These are phyloP conservation scores for Hydrotaea diabolus DNA, from an alignment of 2,888 invertebrate species.

Conservation along the genomic window DNA sequence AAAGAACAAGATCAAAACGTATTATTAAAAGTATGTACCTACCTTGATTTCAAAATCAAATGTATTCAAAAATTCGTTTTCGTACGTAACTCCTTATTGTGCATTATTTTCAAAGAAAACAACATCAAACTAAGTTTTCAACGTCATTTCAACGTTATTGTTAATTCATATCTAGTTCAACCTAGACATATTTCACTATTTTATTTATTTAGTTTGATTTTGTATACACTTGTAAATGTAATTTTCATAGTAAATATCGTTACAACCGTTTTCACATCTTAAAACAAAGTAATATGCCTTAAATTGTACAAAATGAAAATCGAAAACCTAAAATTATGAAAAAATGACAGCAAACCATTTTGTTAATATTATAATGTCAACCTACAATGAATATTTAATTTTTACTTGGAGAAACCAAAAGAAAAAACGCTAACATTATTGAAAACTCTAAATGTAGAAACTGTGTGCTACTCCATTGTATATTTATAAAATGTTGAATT, in stretches of 20 bases:
- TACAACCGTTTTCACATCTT: background rate
- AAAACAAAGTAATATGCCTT: conserved; percentile 49
- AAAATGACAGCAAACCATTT: background rate
- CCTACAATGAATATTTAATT: background rate
- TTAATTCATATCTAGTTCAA: conserved; percentile 32
- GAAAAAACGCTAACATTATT: background rate
- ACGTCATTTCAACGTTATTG: conserved; percentile 47
- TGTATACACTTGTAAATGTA: background rate
- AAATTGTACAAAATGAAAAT: conserved; percentile 64
- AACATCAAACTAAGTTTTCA: conserved; percentile 3
- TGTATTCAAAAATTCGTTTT: background rate
- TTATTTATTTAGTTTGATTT: no score
- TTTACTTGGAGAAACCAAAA: conserved; percentile 7
- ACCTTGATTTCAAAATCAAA: conserved; percentile 56
- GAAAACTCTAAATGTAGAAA: background rate
- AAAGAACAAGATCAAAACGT: background rate
- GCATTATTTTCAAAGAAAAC: conserved; percentile 23
- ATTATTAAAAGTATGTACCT: conserved; percentile 31
- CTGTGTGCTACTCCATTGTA: background rate
- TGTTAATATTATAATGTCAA: background rate
- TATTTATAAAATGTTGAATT: background rate
- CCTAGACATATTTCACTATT: background rate
- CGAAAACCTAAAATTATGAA: conserved; percentile 11
- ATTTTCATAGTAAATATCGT: background rate
- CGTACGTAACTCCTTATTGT: background rate